phyloP scores from a whole-genome alignment of 2,888 invertebrate species.

The Rapana venosa region DNA sequence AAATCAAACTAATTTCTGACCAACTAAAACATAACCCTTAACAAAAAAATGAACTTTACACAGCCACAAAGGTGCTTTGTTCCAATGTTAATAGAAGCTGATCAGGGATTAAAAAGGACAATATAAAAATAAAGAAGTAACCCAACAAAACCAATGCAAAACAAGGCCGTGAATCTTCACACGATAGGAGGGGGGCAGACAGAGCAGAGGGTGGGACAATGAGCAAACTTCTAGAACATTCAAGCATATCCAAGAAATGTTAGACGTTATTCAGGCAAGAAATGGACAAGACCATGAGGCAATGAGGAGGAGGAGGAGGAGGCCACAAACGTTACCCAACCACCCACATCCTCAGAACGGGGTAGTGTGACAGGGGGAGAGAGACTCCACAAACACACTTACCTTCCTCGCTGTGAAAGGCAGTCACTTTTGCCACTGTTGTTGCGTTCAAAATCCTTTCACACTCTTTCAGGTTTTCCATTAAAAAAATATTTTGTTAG shows the following conservation, averaged over 20 bases:
- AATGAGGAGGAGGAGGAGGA: not conserved
- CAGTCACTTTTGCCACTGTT: not conserved
- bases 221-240: slow-evolving; percentile 37
- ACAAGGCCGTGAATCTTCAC: not conserved
- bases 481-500: not conserved
- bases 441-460: not conserved
- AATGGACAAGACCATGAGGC: not conserved
- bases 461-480: not conserved
- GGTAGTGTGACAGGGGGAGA: not conserved
- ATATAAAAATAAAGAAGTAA: too few species aligned
- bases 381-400: not conserved
- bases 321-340: not conserved
- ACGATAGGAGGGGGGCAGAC: not conserved
- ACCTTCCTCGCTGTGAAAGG: not conserved
- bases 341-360: not conserved
- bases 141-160: not conserved
- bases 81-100: too few species aligned
- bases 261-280: not conserved
- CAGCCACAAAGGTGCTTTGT: too few species aligned
- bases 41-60: too few species aligned
- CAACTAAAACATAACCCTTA: too few species aligned
- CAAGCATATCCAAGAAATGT: not conserved
- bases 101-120: too few species aligned
- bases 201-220: slow-evolving; percentile 21
- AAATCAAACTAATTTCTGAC: too few species aligned